Percentiles rank a stretch among this genome's conserved stretches.
Conservation (phyloP, 2,888 invertebrate species). For the Thecocarcelia acutangulata region DNA sequence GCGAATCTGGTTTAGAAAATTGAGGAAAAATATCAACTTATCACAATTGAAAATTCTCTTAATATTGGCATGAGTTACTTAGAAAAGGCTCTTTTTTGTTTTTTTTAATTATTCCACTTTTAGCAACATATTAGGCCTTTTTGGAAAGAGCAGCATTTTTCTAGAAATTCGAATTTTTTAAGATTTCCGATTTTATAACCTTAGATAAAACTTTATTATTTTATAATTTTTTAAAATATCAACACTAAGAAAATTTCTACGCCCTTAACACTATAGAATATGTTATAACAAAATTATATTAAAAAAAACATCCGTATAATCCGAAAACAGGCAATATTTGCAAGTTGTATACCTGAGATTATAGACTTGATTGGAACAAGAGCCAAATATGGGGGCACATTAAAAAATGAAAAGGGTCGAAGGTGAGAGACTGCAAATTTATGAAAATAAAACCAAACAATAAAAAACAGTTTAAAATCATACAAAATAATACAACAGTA, state of each 20-base stretch:
- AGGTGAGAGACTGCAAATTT: conserved; percentile 88
- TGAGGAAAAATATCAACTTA: neutral
- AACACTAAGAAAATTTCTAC: conserved; percentile 56
- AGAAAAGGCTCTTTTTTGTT: conserved; percentile 9
- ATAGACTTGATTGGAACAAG: conserved; percentile 99
- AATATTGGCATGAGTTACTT: conserved; percentile 42
- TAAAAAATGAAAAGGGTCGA: conserved; percentile 99
- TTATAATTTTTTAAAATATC: conserved; percentile 51
- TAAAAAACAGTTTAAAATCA: conserved; percentile 63
- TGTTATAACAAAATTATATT: conserved; percentile 62
- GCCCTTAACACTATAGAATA: conserved; percentile 58
- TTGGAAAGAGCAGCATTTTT: conserved; percentile 52
- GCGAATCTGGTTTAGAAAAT: conserved; percentile 15
- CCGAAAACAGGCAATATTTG: conserved; percentile 97
- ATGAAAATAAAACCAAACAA: conserved; percentile 63
- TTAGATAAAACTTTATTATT: conserved; percentile 44
- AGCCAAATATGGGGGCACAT: conserved; percentile 99
- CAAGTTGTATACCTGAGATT: conserved; percentile 99
- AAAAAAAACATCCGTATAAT: conserved; percentile 76
- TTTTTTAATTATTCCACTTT: neutral
- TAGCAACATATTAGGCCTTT: conserved; percentile 28
- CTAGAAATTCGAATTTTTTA: conserved; percentile 21
- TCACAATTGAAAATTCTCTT: conserved; percentile 1
- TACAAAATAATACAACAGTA: conserved; percentile 71
- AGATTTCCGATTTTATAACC: conserved; percentile 12